Evolutionary conservation across 2,113 vertebrate species (phyloP).

Genomic region (Caracal caracal): DNA sequence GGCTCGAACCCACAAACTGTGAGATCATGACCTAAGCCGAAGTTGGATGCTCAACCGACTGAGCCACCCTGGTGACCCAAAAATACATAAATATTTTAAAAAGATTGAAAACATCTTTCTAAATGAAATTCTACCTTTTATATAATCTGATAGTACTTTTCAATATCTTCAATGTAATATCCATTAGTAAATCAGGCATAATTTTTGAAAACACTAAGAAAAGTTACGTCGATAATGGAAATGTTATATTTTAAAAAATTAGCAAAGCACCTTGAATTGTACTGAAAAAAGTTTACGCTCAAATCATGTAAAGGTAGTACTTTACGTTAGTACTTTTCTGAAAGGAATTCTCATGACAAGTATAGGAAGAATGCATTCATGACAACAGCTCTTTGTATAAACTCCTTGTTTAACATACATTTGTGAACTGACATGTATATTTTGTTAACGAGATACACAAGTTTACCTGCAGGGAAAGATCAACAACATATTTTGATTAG

Average conservation of each 20-base stretch:
- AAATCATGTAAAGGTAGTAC: not conserved
- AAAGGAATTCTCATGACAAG: not conserved
- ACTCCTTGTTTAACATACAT: not conserved
- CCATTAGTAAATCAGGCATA: not conserved
- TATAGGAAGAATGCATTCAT: not conserved
- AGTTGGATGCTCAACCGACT: too few relatives aligned
- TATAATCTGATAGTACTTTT: not conserved
- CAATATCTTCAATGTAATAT: not conserved
- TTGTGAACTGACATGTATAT: not conserved
- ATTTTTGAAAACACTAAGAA: not conserved
- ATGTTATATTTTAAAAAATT: not conserved
- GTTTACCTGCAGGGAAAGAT: not conserved
- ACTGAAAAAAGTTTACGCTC: not conserved
- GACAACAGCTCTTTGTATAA: not conserved
- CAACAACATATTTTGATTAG: not conserved
- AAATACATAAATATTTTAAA: too few relatives aligned
- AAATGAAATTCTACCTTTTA: not conserved
- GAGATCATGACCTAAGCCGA: too few relatives aligned
- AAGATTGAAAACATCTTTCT: not conserved
- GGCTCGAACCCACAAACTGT: too few relatives aligned
- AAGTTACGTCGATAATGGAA: not conserved
- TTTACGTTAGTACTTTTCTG: not conserved
- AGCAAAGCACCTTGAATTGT: not conserved
- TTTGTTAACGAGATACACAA: not conserved
- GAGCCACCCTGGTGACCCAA: too few relatives aligned